Base-by-base conservation (phyloP, 2,113 vertebrate genomes). In the Hypomesus transpacificus region DNA sequence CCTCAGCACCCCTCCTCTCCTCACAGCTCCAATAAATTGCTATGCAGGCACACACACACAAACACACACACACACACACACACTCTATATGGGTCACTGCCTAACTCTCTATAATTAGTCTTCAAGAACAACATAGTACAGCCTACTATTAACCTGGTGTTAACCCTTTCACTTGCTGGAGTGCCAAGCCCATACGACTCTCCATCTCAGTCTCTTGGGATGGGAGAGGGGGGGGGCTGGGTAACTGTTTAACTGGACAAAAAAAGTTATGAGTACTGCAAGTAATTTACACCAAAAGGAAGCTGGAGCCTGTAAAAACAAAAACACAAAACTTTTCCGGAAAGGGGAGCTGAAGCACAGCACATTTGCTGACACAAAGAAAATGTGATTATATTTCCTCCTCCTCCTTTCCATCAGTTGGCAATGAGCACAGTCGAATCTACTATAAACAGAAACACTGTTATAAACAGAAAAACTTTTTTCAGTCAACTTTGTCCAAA, bases 71-170 rank as follows among this genome's bases (percentile, higher is more conserved):
- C 17, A 14, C 14, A 21, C 46, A n/a, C 67, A 18, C 26, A n/a
- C 8, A 39, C 6, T 71, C 57, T 0, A 21, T 11, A 21, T 9
- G 57, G 63, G 69, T 80, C 83, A 80, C 80, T 77, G 58, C 68
- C 66, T 74, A 24, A 59, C 77, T 85, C 80, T 82, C 80, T 83
- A 79, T 74, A 85, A 82, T 81, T 80, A 75, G 46, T 65, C 77
- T 79, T 74, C 82, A 66, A 85, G 78, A 71, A 70, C 39, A 83
- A 83, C 82, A 81, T 86, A 81, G 77, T 67, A 53, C 28, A 7
- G 64, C 16, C 18, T 63, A 6, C 65, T 80, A 70, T 79, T 80
- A 80, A 77, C 74, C 75, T 1, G 39, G 39, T 46, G 34, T 75
- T 65, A 76, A 82, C 71, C 75, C 0, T 31, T 31, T 77, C 74